A percentile compares a stretch with the other conserved stretches of the same genome.
Evolutionary conservation across 2,113 vertebrate species (phyloP).

Genomic region (Dinomys branickii): DNA sequence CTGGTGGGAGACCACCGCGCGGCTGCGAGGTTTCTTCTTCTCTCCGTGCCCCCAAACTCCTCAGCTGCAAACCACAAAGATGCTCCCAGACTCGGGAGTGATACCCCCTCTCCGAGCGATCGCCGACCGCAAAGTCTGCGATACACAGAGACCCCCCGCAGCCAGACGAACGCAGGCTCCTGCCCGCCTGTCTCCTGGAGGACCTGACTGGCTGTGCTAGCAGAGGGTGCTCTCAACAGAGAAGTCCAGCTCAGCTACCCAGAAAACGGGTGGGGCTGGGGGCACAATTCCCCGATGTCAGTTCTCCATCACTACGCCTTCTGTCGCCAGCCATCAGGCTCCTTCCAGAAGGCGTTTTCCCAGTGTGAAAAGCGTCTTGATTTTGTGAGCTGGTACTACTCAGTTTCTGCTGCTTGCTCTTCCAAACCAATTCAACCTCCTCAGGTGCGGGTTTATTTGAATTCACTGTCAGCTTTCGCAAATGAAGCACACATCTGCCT

Average conservation of each 20-base stretch:
- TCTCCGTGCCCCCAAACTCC: neutral
- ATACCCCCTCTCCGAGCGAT: neutral
- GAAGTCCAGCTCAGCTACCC: neutral
- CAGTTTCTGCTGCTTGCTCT: neutral
- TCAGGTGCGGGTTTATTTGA: neutral
- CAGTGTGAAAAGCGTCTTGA: neutral
- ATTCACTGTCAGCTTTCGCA: neutral
- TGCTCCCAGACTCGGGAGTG: neutral
- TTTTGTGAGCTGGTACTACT: neutral
- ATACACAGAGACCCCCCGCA: neutral
- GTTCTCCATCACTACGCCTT: neutral
- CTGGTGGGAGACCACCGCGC: neutral
- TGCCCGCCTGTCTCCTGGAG: too few relatives aligned
- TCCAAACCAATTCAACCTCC: neutral
- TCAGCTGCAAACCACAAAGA: neutral
- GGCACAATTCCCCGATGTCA: neutral
- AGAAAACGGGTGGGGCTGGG: neutral
- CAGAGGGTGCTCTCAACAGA: neutral
- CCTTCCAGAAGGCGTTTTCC: neutral
- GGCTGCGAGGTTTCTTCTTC: neutral
- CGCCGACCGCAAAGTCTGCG: neutral
- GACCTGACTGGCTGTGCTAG: neutral
- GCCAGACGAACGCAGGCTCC: neutral
- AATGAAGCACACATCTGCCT: neutral
- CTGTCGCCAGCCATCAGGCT: neutral